Evolutionary conservation across 2,888 invertebrate species (phyloP).

Genomic region (Disparrhopalites patrizii): DNA sequence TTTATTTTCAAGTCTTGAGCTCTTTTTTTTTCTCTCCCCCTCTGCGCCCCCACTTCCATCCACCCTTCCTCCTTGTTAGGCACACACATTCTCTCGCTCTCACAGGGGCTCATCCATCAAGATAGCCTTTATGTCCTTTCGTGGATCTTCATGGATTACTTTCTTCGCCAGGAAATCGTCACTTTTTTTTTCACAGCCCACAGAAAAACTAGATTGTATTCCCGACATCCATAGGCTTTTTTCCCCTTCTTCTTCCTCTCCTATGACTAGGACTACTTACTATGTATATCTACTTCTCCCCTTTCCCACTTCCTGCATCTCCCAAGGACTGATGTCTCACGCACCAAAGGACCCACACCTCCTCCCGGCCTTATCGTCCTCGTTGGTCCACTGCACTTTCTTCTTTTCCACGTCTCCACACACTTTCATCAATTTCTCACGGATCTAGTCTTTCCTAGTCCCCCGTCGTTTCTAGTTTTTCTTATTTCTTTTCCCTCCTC

Average conservation of each 20-base stretch:
- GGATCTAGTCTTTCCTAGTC: no score
- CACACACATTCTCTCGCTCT: slow-evolving; percentile 7
- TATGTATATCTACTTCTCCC: neutral
- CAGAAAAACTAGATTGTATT: neutral
- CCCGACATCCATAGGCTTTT: neutral
- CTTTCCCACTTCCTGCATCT: neutral
- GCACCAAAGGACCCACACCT: no score
- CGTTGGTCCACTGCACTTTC: no score
- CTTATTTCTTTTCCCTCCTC: no score
- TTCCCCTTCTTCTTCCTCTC: slow-evolving; percentile 6
- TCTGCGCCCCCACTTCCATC: neutral
- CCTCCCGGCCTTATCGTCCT: no score
- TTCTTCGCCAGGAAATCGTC: slow-evolving; percentile 13
- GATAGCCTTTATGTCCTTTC: slow-evolving; percentile 21
- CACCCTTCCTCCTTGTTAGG: slow-evolving; percentile 13
- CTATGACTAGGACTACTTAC: neutral
- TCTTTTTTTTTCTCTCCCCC: slow-evolving; percentile 2
- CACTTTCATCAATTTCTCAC: no score
- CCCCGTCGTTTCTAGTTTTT: no score
- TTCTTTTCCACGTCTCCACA: no score
- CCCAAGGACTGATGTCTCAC: no score
- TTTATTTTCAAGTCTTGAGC: slow-evolving; percentile 29
- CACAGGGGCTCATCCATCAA: slow-evolving; percentile 26
- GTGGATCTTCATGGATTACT: slow-evolving; percentile 9
- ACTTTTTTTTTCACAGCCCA: slow-evolving; percentile 7